Evolutionary conservation across 2,113 vertebrate genomes (phyloP), one percentile per base, ranked within the genome.

Genomic region (Crotalus tigris): DNA sequence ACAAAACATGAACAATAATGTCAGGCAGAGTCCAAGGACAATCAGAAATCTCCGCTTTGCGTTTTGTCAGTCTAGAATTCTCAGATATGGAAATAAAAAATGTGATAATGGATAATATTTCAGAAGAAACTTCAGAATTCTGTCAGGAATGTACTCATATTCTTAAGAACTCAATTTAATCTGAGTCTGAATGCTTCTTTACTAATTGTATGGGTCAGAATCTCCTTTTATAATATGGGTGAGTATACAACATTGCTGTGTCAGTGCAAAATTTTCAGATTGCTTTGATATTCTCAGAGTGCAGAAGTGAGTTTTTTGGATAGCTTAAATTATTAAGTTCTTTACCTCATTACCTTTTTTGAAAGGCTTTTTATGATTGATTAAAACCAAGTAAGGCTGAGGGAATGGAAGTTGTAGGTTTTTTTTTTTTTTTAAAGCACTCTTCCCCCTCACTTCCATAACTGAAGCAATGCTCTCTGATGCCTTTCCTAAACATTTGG

Each of bases 71-170:
- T 92, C 93, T 94, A 26, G 44, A 85, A 94, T 93, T 90, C 93
- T 96, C 88, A 96, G 94, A 96, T 96, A 94, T 91, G 94, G 95
- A 97, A 97, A 96, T 95, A 88, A 97, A 91, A 93, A 85, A 93
- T 95, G 90, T 94, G 94, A 95, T 92, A 93, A 93, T 89, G 54
- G 39, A 90, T 93, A 92, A 53, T 92, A 26, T 95, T 94, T 91
- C 53, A 94, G 87, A 95, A 87, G 93, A 93, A 92, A 85, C 29
- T 64, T 26, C 26, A 88, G 93, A 92, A 95, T 90, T 94, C 94
- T 39, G 87, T 44, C 51, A 54, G 64, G 53, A 17, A 81, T 57
- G 64, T 53, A 19, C 26, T 90, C 51, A 88, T 33, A 88, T 88
- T 92, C 93, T 39, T 89, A 94, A 90, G 4, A 49, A 46, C 15